These are phyloP conservation scores for Crotophaga sulcirostris DNA, from an alignment of 2,113 vertebrate species.

Conservation along the genomic window DNA sequence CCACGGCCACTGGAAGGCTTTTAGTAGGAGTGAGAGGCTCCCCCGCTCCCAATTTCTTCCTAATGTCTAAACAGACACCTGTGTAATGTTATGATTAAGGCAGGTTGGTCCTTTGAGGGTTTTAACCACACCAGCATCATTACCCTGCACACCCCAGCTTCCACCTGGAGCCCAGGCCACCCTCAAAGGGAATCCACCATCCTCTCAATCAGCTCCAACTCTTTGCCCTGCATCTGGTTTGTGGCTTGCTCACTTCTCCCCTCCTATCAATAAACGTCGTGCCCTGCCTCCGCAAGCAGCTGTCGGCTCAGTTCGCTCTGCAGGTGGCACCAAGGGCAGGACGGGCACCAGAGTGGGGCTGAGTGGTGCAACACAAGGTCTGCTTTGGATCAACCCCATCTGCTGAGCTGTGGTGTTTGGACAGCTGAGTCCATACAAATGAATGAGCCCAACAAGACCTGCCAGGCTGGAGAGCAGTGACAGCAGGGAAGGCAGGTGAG, in stretches of 20 bases:
- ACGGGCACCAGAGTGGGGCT: not conserved
- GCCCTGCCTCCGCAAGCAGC: not conserved
- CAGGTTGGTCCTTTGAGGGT: not conserved
- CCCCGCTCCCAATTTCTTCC: too few relatives aligned
- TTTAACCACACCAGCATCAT: accelerated
- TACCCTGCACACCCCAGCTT: not conserved
- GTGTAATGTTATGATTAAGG: accelerated
- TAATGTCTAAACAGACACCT: accelerated
- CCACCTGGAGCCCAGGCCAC: not conserved
- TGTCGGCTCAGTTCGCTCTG: accelerated
- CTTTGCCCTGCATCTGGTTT: not conserved
- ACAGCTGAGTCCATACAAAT: not conserved
- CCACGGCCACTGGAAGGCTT: too few relatives aligned
- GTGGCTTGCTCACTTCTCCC: not conserved
- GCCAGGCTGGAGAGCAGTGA: not conserved
- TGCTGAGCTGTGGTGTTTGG: not conserved
- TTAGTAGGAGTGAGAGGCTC: too few relatives aligned
- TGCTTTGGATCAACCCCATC: not conserved
- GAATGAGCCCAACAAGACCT: not conserved
- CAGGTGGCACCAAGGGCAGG: not conserved
- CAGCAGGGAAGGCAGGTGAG: not conserved
- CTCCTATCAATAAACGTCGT: accelerated
- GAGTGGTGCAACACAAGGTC: not conserved
- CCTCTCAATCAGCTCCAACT: not conserved
- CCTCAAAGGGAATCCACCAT: not conserved